These are phyloP conservation scores for Helicoverpa armigera DNA, from an alignment of 1,140 invertebrate genomes.

Conservation along the genomic window DNA sequence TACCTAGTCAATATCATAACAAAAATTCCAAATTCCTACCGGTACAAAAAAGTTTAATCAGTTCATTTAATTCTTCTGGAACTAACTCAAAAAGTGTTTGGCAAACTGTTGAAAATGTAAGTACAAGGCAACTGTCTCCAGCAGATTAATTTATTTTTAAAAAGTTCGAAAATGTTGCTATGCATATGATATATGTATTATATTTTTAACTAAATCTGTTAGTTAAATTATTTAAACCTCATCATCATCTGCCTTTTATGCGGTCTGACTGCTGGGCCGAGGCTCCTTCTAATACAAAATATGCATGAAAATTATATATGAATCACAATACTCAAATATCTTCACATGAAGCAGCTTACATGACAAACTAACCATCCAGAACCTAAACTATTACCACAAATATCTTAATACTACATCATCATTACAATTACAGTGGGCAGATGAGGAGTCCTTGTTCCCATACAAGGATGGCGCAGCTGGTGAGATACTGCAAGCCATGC, in stretches of 20 bases:
- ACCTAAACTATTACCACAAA: neutral
- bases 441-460: slow-evolving; percentile 89
- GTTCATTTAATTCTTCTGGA: slow-evolving; percentile 70
- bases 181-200: too few species aligned
- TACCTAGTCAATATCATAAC: slow-evolving; percentile 73
- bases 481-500: slow-evolving; percentile 90
- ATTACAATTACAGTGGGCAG: slow-evolving; percentile 89
- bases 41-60: slow-evolving; percentile 68
- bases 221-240: too few species aligned
- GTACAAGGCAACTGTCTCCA: slow-evolving; percentile 45
- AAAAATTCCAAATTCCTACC: slow-evolving; percentile 71
- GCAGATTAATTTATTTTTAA: neutral
- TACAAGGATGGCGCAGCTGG: slow-evolving; percentile 89
- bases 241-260: too few species aligned
- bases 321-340: neutral
- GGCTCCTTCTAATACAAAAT: too few species aligned
- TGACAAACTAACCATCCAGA: too few species aligned
- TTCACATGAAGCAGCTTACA: too few species aligned
- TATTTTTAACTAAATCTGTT: too few species aligned
- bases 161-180: neutral
- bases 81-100: slow-evolving; percentile 64
- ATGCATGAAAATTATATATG: too few species aligned
- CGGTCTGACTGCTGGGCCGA: too few species aligned
- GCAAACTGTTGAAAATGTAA: slow-evolving; percentile 71
- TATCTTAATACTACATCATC: neutral